Evolutionary conservation across 2,888 invertebrate genomes (phyloP), one percentile per base, ranked within the genome.

Genomic region (Anodontia alba): DNA sequence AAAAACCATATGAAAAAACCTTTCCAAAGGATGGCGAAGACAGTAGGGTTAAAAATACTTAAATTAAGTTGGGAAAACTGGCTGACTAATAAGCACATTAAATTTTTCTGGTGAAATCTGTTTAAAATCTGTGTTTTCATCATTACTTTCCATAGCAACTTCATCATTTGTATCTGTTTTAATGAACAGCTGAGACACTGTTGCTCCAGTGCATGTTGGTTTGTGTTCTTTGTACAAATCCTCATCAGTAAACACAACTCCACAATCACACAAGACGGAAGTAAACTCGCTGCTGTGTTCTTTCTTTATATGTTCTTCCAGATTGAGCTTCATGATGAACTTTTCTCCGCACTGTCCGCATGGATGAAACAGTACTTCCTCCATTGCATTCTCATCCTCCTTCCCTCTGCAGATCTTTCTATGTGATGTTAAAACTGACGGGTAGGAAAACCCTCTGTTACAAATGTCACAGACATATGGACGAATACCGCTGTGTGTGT

Each of bases 341-440:
- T 84, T 84, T 62, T 84, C 81, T 23, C 79, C 74, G 42, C 84
- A 84, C 26, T 77, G 68, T 62, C 73, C 74, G 70, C 84, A 84
- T n/a, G 83, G 83, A 51, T 76, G 81, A 20, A 81, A 54, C 51
- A 78, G 78, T 29, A 84, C 33, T n/a, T 72, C 49, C 20, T 76
- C 80, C 20, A 78, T 75, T 66, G 36, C 67, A 12, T 31, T 42
- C 8, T 69, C 33, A 1, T 73, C 78, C 7, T 80, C 54, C 57
- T 72, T 83, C 3, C 84, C 84, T 51, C 78, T 84, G 54, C 85
- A 85, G 1, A 82, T 80, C 23, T 72, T 57, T 68, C 80, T 74
- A 38, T 85, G 85, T 29, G 85, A 80, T 1, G 71, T 62, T 3
- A 85, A 74, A 38, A 85, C 82, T 0, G 82, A 85, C 3, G 81